Evolutionary conservation across 2,113 vertebrate species (phyloP), one percentile per base, ranked within the genome.

Genomic region (Turnix velox): DNA sequence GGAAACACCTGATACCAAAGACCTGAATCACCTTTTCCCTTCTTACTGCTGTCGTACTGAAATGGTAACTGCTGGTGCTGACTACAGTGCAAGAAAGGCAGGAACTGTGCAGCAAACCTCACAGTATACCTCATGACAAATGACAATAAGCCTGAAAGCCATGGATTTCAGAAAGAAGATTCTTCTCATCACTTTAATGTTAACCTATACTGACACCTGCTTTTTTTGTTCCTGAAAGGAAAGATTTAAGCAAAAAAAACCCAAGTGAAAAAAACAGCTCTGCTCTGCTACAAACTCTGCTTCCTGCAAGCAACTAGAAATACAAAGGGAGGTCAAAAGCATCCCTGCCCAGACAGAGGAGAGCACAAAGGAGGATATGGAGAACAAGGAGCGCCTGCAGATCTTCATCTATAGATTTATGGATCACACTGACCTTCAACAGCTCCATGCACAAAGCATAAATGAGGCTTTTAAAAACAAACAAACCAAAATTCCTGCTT

Each of bases 391-490:
- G 40, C n/a, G 72, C 40, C 49, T 66, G 48, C 46, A 80, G 46
- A 58, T 9, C 3, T 17, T 1, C 0, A 0, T 42, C 49, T 24
- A 6, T 2, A 54, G 51, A 75, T 75, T 51, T 52, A 75, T 30
- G 35, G 63, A 61, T 83, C n/a, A n/a, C 82, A 42, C 33, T n/a
- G 63, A 76, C 49, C 72, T 93, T 88, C 68, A 74, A 33, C 3
- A 4, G 45, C 54, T 80, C 49, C n/a, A 11, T 7, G 39, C 24
- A 3, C 1, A 42, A 93, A 40, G 75, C 3, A 25, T n/a, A 85
- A 90, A 67, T 9, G 24, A 48, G 51, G 51, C 72, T 94, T 92
- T 48, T n/a, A n/a, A n/a, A 93, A 85, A 74, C 10, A 86, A 87
- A 71, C 30, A 45, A 78, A 62, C 49, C 69, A 16, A 63, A 81